Conservation (phyloP, 2,113 vertebrate genomes). For the human (Homo sapiens) region GRCh38 chr12:89697001-89697500, state of each 20-base stretch:
- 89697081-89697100: conserved; percentile 4
- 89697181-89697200: not conserved
- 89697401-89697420: not conserved
- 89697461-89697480: not conserved
- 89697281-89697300: not conserved
- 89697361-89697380: not conserved
- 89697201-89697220: not conserved
- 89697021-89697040: not conserved
- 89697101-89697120: not conserved
- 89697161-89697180: not conserved
- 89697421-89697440: not conserved
- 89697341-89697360: not conserved
- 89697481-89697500: not conserved
- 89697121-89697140: not conserved
- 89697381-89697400: not conserved
- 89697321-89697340: not conserved
- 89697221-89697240: not conserved
- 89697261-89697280: not conserved
- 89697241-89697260: not conserved
- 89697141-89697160: not conserved
- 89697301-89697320: not conserved
- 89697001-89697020: not conserved
- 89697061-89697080: not conserved
- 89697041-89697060: not conserved
- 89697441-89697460: not conserved